Evolutionary conservation across 2,113 vertebrate species (phyloP).

Genomic region (Monarcha castaneiventris): DNA sequence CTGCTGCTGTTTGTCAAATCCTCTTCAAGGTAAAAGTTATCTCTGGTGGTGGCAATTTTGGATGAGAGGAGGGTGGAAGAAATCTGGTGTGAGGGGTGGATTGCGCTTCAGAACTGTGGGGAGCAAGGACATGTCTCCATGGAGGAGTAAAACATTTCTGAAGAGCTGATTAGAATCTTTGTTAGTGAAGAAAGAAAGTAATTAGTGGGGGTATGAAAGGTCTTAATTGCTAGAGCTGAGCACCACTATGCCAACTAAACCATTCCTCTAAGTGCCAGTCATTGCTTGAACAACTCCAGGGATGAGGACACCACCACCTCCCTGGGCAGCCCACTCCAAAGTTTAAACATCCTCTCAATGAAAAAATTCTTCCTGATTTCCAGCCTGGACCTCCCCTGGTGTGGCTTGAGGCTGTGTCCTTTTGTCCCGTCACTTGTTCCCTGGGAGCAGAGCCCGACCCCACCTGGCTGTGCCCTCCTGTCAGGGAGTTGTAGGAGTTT

Average conservation of each 20-base stretch:
- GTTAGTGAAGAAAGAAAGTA: neutral
- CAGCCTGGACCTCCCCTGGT: neutral
- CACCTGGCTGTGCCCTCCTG: neutral
- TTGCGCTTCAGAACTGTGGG: neutral
- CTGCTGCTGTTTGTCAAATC: neutral
- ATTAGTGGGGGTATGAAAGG: neutral
- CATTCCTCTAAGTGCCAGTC: neutral
- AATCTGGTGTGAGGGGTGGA: rapidly evolving
- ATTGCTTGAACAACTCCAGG: neutral
- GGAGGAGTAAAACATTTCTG: neutral
- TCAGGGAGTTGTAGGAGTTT: neutral
- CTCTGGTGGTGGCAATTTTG: neutral
- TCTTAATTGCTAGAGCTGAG: neutral
- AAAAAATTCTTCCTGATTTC: neutral
- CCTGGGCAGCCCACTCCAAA: neutral
- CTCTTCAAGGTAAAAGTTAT: neutral
- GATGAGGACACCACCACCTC: too few relatives aligned
- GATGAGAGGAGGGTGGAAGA: neutral
- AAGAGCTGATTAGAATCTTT: neutral
- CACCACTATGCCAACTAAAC: neutral
- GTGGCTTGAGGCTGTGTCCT: neutral
- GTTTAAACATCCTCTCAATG: too few relatives aligned
- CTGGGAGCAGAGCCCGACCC: neutral
- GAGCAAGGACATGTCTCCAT: neutral
- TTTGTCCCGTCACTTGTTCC: neutral